phyloP scores from a whole-genome alignment of 2,888 invertebrate species.

The Romanomermis culicivorax region DNA sequence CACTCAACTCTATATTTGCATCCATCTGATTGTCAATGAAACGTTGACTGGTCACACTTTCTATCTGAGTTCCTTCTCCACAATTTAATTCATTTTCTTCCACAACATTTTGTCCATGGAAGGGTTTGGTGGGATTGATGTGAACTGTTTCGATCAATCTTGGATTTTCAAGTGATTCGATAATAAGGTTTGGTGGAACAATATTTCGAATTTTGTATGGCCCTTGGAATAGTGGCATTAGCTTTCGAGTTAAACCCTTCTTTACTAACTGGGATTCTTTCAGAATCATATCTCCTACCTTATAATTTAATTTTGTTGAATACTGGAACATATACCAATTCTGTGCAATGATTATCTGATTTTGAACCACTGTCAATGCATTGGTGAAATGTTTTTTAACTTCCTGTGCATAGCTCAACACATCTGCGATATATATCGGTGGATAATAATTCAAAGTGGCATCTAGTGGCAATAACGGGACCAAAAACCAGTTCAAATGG shows the following conservation, averaged over 20 bases:
- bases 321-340: not conserved
- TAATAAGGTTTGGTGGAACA: not conserved
- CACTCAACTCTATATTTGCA: too few relatives aligned
- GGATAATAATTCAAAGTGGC: not conserved
- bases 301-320: not conserved
- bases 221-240: not conserved
- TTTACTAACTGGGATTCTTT: not conserved
- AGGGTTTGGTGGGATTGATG: too few relatives aligned
- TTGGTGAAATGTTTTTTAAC: not conserved
- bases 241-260: not conserved
- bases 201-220: not conserved
- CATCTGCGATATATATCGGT: not conserved
- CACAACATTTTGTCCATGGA: too few relatives aligned
- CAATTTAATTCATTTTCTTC: too few relatives aligned
- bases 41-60: too few relatives aligned
- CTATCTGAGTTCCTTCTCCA: too few relatives aligned
- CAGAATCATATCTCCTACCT: not conserved
- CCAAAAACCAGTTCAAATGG: constrained; percentile 14
- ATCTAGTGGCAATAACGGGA: constrained; percentile 13
- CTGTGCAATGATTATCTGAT: not conserved
- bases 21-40: too few relatives aligned
- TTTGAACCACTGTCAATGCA: not conserved
- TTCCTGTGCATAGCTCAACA: not conserved
- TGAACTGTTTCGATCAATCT: too few relatives aligned
- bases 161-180: too few relatives aligned